Conservation (phyloP, 1,140 invertebrate species). For the Zaprionus africanus region DNA sequence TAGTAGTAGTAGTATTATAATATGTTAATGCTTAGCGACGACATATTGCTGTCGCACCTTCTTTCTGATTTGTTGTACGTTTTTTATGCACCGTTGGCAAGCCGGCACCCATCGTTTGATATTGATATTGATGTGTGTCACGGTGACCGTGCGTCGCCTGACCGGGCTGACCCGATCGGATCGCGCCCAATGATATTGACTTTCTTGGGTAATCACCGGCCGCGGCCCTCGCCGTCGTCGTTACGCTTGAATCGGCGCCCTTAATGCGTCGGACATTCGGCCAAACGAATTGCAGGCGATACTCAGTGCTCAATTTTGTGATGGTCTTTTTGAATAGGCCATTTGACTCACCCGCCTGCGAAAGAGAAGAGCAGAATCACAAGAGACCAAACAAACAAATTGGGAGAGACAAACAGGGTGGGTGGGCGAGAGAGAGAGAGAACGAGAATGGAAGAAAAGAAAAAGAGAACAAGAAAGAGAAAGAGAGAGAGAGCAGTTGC, state of each 20-base stretch:
- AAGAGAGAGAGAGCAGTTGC: constrained; percentile 56
- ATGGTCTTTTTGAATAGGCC: constrained; percentile 89
- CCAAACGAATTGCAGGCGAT: constrained; percentile 95
- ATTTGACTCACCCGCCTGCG: constrained; percentile 85
- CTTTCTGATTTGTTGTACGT: constrained; percentile 85
- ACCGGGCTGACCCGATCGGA: constrained; percentile 89
- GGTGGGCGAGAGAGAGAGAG: constrained; percentile 36
- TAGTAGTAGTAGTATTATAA: constrained; percentile 50
- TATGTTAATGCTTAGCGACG: constrained; percentile 80
- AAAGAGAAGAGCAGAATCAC: constrained; percentile 83
- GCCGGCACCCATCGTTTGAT: constrained; percentile 77
- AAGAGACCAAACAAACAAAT: constrained; percentile 54
- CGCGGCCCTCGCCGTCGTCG: constrained; percentile 70
- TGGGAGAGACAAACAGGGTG: constrained; percentile 43
- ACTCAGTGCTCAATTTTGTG: constrained; percentile 92
- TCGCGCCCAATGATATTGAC: constrained; percentile 93
- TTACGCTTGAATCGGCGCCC: constrained; percentile 81
- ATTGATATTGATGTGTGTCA: constrained; percentile 56
- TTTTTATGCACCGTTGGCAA: constrained; percentile 85
- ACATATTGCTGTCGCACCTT: constrained; percentile 85
- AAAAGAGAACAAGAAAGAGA: constrained; percentile 38
- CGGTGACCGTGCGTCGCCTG: constrained; percentile 55
- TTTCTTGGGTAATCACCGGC: constrained; percentile 88
- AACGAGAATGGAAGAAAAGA: constrained; percentile 45
- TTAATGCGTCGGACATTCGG: constrained; percentile 88